phyloP scores from a whole-genome alignment of 53 echinoderm and acorn worm genomes.

The Astropecten irregularis region DNA sequence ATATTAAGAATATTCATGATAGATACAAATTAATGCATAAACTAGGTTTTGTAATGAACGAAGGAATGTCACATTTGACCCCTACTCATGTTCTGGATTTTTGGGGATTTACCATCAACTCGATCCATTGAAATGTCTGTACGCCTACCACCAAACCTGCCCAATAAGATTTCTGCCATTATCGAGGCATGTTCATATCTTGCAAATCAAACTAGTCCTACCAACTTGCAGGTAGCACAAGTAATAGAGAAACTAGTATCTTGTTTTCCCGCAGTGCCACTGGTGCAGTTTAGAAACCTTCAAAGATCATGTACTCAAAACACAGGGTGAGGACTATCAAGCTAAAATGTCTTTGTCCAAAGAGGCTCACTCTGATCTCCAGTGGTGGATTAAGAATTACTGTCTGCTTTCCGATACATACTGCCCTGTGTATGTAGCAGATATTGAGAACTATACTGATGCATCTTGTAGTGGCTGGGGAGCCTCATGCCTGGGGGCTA shows the following conservation, averaged over 20 bases:
- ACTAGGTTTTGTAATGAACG: constrained; percentile 14
- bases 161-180: not conserved
- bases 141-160: not conserved
- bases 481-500: not conserved
- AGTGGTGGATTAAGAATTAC: too few species aligned
- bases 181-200: not conserved
- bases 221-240: not conserved
- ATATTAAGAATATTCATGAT: not conserved
- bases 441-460: not conserved
- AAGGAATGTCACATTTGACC: constrained; percentile 15
- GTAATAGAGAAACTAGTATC: not conserved
- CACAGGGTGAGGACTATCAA: too few species aligned
- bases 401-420: too few species aligned
- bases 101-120: constrained; percentile 14
- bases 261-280: too few species aligned
- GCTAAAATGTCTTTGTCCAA: too few species aligned
- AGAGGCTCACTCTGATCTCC: too few species aligned
- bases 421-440: too few species aligned
- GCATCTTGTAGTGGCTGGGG: not conserved
- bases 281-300: too few species aligned
- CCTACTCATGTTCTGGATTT: constrained; percentile 15
- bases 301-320: too few species aligned
- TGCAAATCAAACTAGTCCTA: constrained; percentile 21
- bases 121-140: constrained; percentile 6
- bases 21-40: not conserved